A percentile compares a stretch with the other conserved stretches of the same genome.
These are phyloP conservation scores for Stegodyphus dumicola DNA, from an alignment of 1,140 invertebrate species.

Conservation along the genomic window DNA sequence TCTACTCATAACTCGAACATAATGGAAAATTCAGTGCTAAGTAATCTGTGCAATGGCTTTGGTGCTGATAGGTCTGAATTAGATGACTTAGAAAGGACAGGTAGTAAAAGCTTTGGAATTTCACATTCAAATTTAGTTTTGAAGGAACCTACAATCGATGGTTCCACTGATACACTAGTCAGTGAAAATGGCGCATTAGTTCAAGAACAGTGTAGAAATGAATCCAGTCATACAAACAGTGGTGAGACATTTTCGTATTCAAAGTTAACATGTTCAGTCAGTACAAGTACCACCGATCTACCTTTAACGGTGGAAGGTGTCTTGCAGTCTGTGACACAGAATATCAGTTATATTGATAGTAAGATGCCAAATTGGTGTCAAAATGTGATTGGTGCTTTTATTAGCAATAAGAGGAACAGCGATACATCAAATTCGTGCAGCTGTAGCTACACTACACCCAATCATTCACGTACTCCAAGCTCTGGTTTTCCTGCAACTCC, in stretches of 20 bases:
- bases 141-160: slow-evolving; percentile 67
- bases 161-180: slow-evolving; percentile 71
- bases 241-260: background rate
- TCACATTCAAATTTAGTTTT: slow-evolving; percentile 26
- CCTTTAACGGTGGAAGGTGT: slow-evolving; percentile 2
- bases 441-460: slow-evolving; percentile 67
- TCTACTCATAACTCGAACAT: background rate
- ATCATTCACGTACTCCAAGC: slow-evolving; percentile 68
- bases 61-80: background rate
- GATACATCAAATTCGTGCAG: slow-evolving; percentile 60
- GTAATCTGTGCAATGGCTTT: background rate
- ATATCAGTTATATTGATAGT: slow-evolving; percentile 7
- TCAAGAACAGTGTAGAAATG: background rate
- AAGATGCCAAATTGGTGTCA: slow-evolving; percentile 27
- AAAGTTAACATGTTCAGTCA: background rate
- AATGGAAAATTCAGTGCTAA: background rate
- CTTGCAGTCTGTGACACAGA: slow-evolving; percentile 18
- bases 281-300: slow-evolving; percentile 36
- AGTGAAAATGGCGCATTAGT: slow-evolving; percentile 65
- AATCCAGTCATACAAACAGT: background rate
- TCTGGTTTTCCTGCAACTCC: slow-evolving; percentile 66
- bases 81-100: slow-evolving; percentile 13
- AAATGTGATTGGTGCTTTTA: slow-evolving; percentile 43
- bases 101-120: background rate
- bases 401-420: slow-evolving; percentile 15